These are phyloP conservation scores for Drosophila takahashii DNA, from an alignment of 1,140 invertebrate genomes.

Conservation along the genomic window DNA sequence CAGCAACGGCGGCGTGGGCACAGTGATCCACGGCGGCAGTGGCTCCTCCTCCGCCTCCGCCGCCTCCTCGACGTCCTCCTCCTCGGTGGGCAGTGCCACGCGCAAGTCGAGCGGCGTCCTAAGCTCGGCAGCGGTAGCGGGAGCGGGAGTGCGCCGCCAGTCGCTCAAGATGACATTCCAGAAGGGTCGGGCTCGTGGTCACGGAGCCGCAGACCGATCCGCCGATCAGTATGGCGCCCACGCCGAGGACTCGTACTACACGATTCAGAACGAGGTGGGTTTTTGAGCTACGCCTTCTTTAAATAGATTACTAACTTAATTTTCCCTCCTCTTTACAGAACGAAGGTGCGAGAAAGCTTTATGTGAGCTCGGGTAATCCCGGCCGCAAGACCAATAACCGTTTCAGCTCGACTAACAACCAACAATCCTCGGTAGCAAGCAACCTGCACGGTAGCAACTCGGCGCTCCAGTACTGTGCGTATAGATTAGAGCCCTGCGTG, in stretches of 20 bases:
- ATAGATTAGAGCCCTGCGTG: too few relatives aligned
- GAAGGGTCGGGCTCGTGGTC: conserved; percentile 88
- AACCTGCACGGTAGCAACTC: conserved; percentile 49
- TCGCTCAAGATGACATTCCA: conserved; percentile 92
- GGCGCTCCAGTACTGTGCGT: conserved; percentile 41
- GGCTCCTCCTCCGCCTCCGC: conserved; percentile 40
- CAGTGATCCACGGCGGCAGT: conserved; percentile 56
- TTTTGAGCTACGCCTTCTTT: too few relatives aligned
- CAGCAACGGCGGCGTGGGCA: conserved; percentile 65
- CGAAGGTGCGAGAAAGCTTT: conserved; percentile 73
- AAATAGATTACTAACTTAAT: too few relatives aligned
- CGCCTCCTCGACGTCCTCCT: conserved; percentile 62
- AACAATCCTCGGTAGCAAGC: conserved; percentile 36
- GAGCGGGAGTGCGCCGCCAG: conserved; percentile 86
- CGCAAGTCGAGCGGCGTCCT: conserved; percentile 55
- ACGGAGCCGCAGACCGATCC: conserved; percentile 85
- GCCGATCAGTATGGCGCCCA: conserved; percentile 85
- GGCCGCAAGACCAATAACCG: conserved; percentile 80
- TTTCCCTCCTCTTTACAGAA: conserved; percentile 82
- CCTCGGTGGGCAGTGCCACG: conserved; percentile 79
- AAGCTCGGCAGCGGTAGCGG: conserved; percentile 16
- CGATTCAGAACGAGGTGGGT: conserved; percentile 92
- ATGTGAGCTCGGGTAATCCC: conserved; percentile 53
- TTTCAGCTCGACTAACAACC: conserved; percentile 71
- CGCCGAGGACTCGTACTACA: conserved; percentile 89